Evolutionary conservation across 1,140 invertebrate genomes (phyloP), one percentile per base, ranked within the genome.

Genomic region (Zaprionus gabonicus): DNA sequence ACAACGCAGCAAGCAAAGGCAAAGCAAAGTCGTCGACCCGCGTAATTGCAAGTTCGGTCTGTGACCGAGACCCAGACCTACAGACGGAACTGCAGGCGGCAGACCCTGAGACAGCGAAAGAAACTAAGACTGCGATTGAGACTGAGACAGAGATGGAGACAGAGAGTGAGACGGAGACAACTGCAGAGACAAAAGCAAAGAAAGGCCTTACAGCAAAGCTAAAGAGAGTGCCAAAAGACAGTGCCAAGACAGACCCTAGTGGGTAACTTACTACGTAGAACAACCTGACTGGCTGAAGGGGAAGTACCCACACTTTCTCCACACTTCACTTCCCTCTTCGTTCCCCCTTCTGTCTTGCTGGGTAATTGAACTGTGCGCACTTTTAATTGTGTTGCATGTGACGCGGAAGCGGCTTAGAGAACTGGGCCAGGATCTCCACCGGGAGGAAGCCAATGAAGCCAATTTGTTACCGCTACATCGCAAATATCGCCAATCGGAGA

Each of bases 381-480:
- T 87, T 88, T 87, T 87, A 87, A 87, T 87, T 87, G 83, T 83
- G 74, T 80, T 46, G 78, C 60, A 67, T 81, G 76, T 82, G 76
- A 82, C 72, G 84, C 83, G 83, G 83, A 86, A 86, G 84, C 60
- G 60, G 46, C 76, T 57, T 69, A 78, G 71, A 78, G 71, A 88
- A 88, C 78, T 88, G 85, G 84, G 84, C 81, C 84, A 88, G 85
- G 79, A 88, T 71, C 78, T 69, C 6, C 63, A 66, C 44, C 38
- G 38, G 58, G 51, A 58, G 67, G 58, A 76, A 76, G 34, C 69
- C 68, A 71, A 55, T 56, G 17, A 58, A 27, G 28, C 31, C 60
- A 88, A 88, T 88, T 88, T 88, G 85, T 88, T 88, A 88, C 84
- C 84, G 84, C 84, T 88, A 88, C 69, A 84, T 73, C 69, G 81